Evolutionary conservation across 2,113 vertebrate species (phyloP).

Genomic region (Sardina pilchardus): DNA sequence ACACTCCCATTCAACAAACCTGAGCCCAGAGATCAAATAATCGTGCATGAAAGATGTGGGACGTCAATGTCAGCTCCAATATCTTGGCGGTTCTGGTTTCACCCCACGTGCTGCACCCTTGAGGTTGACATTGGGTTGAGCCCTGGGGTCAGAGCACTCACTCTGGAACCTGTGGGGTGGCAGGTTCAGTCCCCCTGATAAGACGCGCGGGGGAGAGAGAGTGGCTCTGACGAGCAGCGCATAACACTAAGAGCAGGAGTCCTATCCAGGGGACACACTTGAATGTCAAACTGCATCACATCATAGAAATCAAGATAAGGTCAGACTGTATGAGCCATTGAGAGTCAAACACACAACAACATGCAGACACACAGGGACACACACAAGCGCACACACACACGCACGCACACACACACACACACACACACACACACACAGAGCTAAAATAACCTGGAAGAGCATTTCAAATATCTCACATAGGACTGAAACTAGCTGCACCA

Average conservation of each 20-base stretch:
- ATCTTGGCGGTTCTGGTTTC: slow-evolving; percentile 33
- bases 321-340: slow-evolving; percentile 49
- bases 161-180: slow-evolving; percentile 53
- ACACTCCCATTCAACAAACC: neutral
- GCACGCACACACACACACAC: neutral
- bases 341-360: slow-evolving; percentile 7
- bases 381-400: neutral
- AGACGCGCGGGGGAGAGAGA: slow-evolving; percentile 29
- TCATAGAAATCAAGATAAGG: slow-evolving; percentile 60
- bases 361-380: neutral
- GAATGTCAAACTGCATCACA: slow-evolving; percentile 66
- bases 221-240: slow-evolving; percentile 41
- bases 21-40: slow-evolving; percentile 18
- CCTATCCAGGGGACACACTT: slow-evolving; percentile 59
- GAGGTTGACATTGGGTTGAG: neutral
- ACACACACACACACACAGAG: neutral
- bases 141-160: slow-evolving; percentile 29
- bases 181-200: slow-evolving; percentile 44
- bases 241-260: slow-evolving; percentile 54
- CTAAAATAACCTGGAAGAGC: neutral
- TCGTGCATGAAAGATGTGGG: neutral
- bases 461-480: neutral
- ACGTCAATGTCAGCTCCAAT: slow-evolving; percentile 36
- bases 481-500: neutral
- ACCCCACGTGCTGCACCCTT: slow-evolving; percentile 28